These are phyloP conservation scores for Ostrea edulis DNA, from an alignment of 1,140 invertebrate genomes.

Conservation along the genomic window DNA sequence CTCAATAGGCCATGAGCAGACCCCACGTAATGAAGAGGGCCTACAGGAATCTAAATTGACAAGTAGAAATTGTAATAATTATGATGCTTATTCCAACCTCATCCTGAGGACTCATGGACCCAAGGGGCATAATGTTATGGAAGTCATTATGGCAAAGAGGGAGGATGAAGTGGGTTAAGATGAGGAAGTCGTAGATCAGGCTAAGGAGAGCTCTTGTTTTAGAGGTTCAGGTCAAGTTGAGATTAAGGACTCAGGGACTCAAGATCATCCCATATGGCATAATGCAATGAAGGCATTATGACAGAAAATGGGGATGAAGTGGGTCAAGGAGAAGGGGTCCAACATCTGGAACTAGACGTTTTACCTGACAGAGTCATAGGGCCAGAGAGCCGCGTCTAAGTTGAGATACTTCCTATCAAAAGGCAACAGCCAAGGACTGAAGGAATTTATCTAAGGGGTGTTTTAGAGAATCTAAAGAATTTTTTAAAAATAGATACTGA, in stretches of 20 bases:
- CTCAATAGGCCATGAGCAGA: no score
- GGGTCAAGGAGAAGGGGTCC: not conserved
- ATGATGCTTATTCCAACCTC: not conserved
- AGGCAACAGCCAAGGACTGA: conserved; percentile 35
- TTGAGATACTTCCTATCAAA: not conserved
- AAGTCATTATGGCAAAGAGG: not conserved
- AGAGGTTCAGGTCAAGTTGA: not conserved
- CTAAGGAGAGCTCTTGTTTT: not conserved
- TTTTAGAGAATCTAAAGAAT: conserved; percentile 28
- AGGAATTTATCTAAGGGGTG: conserved; percentile 35
- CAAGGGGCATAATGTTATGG: not conserved
- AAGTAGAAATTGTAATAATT: not conserved
- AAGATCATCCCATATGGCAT: not conserved
- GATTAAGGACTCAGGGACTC: no score
- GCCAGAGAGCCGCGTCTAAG: not conserved
- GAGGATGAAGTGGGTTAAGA: not conserved
- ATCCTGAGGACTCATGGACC: no score
- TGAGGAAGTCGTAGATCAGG: not conserved
- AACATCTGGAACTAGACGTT: not conserved
- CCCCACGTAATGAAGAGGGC: not conserved
- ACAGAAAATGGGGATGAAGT: not conserved
- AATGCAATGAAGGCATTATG: conserved; percentile 11
- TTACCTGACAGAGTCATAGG: not conserved
- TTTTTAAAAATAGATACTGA: conserved; percentile 47
- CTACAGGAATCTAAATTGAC: not conserved